phyloP scores from a whole-genome alignment of 1,140 invertebrate genomes.

The Drosophila murphyi region DNA sequence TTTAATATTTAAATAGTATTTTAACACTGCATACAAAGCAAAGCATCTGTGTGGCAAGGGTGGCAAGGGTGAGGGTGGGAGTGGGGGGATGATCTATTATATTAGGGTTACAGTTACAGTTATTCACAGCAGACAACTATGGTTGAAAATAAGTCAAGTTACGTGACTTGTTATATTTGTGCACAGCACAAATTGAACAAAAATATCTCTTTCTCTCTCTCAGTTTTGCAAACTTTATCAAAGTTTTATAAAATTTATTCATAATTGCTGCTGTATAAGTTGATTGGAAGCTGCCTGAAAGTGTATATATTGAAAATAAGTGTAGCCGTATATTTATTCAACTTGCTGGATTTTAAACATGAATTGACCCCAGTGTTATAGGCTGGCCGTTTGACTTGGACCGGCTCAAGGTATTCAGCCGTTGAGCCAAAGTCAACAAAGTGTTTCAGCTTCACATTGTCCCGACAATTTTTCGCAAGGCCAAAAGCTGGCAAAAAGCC shows the following conservation, averaged over 20 bases:
- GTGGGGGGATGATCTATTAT: neutral
- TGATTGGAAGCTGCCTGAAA: neutral
- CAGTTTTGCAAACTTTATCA: no score
- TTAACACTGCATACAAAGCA: neutral
- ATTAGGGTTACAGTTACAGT: no score
- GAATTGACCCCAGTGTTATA: neutral
- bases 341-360: no score
- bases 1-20: constrained; percentile 39
- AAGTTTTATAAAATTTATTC: no score
- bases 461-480: constrained; percentile 7
- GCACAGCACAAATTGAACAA: no score
- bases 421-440: constrained; percentile 18
- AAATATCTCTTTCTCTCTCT: no score
- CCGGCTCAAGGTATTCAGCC: constrained; percentile 1
- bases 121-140: no score
- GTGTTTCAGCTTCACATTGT: constrained; percentile 8
- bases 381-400: neutral
- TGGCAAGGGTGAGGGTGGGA: neutral
- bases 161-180: no score
- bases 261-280: neutral
- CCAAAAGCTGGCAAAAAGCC: constrained; percentile 8
- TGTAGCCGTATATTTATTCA: neutral
- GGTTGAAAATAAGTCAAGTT: no score
- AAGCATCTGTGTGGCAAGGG: no score
- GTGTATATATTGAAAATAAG: constrained; percentile 1